A percentile compares a stretch with the other conserved stretches of the same genome.
Evolutionary conservation across 1,140 invertebrate species (phyloP).

Genomic region (Aphelenchoides avenae): DNA sequence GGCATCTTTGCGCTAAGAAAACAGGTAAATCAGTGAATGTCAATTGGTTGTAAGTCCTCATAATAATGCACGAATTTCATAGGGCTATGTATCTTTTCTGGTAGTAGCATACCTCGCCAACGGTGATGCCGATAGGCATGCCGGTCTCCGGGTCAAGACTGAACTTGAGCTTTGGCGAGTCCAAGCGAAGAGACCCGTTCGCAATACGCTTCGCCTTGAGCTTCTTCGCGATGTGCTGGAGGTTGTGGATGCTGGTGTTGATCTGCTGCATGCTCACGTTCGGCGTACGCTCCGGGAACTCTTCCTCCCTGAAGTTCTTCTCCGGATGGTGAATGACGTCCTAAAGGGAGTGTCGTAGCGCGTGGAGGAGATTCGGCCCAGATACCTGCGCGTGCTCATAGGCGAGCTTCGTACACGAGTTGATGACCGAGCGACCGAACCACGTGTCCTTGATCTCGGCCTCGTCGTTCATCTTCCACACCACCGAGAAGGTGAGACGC

Average conservation of each 20-base stretch:
- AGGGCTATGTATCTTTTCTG: too few relatives aligned
- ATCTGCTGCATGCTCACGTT: conserved; percentile 17
- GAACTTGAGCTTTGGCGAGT: conserved; percentile 52
- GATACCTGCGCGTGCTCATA: conserved; percentile 56
- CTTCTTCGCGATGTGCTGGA: conserved; percentile 40
- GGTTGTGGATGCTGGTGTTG: conserved; percentile 8
- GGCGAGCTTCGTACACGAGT: conserved; percentile 62
- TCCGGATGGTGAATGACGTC: conserved; percentile 75
- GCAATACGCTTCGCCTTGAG: conserved; percentile 43
- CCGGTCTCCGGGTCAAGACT: conserved; percentile 56
- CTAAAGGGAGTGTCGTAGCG: too few relatives aligned
- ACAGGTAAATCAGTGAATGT: too few relatives aligned
- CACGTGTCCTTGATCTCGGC: conserved; percentile 78
- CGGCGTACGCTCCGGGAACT: conserved; percentile 41
- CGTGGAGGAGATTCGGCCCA: too few relatives aligned
- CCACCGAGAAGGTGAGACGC: conserved; percentile 83
- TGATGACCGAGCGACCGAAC: conserved; percentile 87
- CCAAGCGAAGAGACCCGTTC: conserved; percentile 48
- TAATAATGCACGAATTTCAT: too few relatives aligned
- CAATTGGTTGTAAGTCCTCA: too few relatives aligned
- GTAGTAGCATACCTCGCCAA: conserved; percentile 30
- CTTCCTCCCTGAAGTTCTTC: conserved; percentile 32
- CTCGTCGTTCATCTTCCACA: conserved; percentile 82
- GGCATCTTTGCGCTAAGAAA: conserved; percentile 79
- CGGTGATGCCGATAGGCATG: conserved; percentile 36